Evolutionary conservation across 2,797 vertebrate genomes (phyloP), one percentile per base, ranked within the genome.

Genomic region (Halcyon badia): DNA sequence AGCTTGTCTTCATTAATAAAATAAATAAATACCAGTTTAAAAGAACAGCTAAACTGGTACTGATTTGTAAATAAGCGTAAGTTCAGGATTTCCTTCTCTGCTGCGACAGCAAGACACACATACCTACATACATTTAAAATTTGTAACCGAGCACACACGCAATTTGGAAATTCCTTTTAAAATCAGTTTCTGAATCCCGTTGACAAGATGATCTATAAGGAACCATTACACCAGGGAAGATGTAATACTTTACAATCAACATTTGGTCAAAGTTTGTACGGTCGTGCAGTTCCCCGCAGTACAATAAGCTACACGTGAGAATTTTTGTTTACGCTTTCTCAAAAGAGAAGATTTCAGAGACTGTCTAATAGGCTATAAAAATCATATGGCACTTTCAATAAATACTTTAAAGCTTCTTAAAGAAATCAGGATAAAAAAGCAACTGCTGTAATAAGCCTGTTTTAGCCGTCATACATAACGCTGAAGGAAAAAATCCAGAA

Each of bases 341-440:
- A 42, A 89, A 94, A 90, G 75, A 87, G 88, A 95, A 88, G 78
- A 91, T 33, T 89, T 92, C 93, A 90, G 72, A 97, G 71, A 93
- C 68, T 89, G 95, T 96, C 94, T 95, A 95, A 97, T 73, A 97
- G 92, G 97, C 97, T 97, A 96, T 95, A 94, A 97, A 98, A 97
- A 97, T 89, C 96, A 98, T 97, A 98, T 98, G 98, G 98, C 98
- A 98, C 98, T 98, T 96, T 97, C 97, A 98, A 98, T 98, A 98
- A 98, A 98, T 98, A 98, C 92, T 96, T 98, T 98, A 98, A 98
- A 98, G 98, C 98, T 98, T 98, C 95, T 97, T 92, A 98, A 98
- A 98, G 97, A 98, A 98, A 98, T 87, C 78, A 78, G 90, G 94
- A 94, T 96, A 94, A 97, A 98, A 98, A 98, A 98, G 98, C 98